Conservation (phyloP, 2,113 vertebrate genomes). For the Burhinus bistriatus region DNA sequence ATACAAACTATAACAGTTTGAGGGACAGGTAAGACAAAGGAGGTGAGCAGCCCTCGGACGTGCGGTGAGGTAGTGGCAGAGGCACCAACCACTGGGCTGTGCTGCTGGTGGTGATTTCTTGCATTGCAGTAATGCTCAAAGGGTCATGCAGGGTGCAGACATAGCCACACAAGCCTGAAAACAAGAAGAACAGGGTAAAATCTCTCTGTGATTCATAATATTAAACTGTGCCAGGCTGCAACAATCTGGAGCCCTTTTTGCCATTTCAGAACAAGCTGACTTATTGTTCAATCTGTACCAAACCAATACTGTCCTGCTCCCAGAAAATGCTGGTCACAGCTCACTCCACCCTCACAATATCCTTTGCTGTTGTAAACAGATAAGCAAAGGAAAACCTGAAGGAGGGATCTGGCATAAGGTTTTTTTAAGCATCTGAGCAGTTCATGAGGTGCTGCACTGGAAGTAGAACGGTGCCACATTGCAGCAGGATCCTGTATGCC, state of each 20-base stretch:
- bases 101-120: neutral
- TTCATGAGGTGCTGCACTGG: neutral
- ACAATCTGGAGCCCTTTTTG: neutral
- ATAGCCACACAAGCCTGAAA: neutral
- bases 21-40: neutral
- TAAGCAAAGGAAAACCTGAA: neutral
- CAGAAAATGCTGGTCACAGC: neutral
- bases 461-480: rapidly evolving
- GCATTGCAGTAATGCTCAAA: neutral
- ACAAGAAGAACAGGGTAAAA: neutral
- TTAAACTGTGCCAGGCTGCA: neutral
- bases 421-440: neutral
- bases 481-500: neutral
- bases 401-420: neutral
- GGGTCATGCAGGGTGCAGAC: neutral
- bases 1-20: neutral
- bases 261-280: neutral
- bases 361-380: neutral
- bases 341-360: neutral
- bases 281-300: neutral
- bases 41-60: rapidly evolving
- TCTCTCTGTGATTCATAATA: neutral
- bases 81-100: neutral
- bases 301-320: rapidly evolving
- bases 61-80: neutral